A percentile compares a stretch with the other conserved stretches of the same genome.
Evolutionary conservation across 2,113 vertebrate species (phyloP).

Genomic region (Zosterops lateralis): DNA sequence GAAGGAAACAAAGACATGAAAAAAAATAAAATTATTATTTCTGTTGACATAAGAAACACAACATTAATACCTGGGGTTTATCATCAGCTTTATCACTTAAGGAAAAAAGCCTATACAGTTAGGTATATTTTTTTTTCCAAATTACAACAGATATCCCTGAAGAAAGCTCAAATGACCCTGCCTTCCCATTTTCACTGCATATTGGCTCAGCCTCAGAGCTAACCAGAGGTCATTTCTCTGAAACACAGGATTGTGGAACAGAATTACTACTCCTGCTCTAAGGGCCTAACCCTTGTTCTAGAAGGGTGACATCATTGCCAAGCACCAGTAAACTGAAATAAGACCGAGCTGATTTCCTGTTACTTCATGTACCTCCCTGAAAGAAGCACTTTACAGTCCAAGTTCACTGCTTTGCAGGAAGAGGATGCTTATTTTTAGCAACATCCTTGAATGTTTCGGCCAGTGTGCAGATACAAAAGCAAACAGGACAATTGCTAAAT

Average conservation of each 20-base stretch:
- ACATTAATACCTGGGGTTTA: neutral
- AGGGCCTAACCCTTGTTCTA: neutral
- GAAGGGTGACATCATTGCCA: neutral
- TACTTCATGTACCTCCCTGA: neutral
- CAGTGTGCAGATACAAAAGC: conserved; percentile 3
- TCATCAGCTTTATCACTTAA: neutral
- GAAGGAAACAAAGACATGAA: neutral
- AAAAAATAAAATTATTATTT: neutral
- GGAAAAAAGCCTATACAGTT: neutral
- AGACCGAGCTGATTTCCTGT: conserved; percentile 40
- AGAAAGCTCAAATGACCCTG: neutral
- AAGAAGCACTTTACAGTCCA: conserved; percentile 50
- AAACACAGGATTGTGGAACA: neutral
- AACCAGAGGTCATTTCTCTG: neutral
- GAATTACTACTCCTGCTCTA: neutral
- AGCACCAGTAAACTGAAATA: neutral
- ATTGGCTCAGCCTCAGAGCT: neutral
- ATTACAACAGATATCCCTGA: neutral
- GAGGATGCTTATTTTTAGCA: conserved; percentile 70
- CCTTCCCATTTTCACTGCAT: neutral
- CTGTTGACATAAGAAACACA: neutral
- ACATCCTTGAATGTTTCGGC: conserved; percentile 53
- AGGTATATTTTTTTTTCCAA: neutral
- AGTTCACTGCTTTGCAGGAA: conserved; percentile 53
- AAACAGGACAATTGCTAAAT: neutral